Percentiles rank a stretch among this genome's conserved stretches.
These are phyloP conservation scores for Eupeodes latifasciatus DNA, from an alignment of 2,888 invertebrate genomes.

Conservation along the genomic window DNA sequence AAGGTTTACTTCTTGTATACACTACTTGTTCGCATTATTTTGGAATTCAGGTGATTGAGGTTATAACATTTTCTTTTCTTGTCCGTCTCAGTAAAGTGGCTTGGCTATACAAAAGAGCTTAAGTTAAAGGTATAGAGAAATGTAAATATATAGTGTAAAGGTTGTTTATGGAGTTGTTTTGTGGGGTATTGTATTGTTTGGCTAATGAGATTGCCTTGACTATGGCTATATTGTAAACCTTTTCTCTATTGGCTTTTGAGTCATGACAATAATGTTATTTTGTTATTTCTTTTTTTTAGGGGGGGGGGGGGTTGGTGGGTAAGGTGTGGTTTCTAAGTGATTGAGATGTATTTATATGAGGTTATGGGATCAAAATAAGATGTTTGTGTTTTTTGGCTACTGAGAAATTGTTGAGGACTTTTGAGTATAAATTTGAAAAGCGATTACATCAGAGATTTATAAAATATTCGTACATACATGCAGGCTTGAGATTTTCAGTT, in stretches of 20 bases:
- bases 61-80: neutral
- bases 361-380: conserved; percentile 20
- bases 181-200: neutral
- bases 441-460: neutral
- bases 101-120: neutral
- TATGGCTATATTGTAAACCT: conserved; percentile 5
- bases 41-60: conserved; percentile 26
- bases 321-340: conserved; percentile 41
- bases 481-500: neutral
- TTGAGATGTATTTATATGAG: conserved; percentile 34
- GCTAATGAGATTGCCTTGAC: conserved; percentile 10
- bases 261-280: conserved; percentile 19
- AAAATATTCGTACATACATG: neutral
- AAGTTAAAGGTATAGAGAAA: too few relatives aligned
- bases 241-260: conserved; percentile 20
- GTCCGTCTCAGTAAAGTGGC: neutral
- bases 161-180: neutral
- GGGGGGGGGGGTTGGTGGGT: too few relatives aligned
- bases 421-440: neutral
- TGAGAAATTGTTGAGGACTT: conserved; percentile 1
- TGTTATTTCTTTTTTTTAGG: neutral
- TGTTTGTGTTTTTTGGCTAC: neutral
- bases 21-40: neutral
- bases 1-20: neutral
- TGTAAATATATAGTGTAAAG: neutral